These are phyloP conservation scores for Nothocercus julius DNA, from an alignment of 2,113 vertebrate genomes.

Conservation along the genomic window DNA sequence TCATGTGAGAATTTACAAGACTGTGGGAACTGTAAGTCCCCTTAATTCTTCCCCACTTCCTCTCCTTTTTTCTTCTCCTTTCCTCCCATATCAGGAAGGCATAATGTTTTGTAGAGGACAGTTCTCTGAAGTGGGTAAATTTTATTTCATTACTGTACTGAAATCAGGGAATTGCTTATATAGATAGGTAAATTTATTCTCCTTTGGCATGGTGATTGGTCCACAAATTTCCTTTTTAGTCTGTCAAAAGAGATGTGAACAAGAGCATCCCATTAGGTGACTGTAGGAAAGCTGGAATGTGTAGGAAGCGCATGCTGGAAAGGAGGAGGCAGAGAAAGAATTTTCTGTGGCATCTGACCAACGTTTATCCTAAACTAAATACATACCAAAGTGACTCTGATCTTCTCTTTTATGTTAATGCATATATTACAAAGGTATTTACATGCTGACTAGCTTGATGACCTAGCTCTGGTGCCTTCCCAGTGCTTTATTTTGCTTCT, in stretches of 20 bases:
- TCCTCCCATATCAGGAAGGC: neutral
- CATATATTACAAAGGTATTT: neutral
- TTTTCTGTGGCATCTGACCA: neutral
- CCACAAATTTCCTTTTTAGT: neutral
- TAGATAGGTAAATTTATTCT: neutral
- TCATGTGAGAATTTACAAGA: neutral
- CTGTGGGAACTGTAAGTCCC: neutral
- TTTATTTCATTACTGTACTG: neutral
- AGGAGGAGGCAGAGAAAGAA: neutral
- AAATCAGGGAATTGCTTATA: neutral
- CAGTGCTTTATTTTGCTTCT: neutral
- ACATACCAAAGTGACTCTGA: neutral
- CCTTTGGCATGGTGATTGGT: neutral
- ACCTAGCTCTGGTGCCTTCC: neutral
- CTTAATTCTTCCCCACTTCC: neutral
- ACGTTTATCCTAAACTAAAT: neutral
- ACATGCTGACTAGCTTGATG: neutral
- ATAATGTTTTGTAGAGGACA: neutral
- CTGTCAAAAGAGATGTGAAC: neutral
- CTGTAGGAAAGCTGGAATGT: neutral
- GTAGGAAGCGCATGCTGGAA: neutral
- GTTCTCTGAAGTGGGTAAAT: neutral
- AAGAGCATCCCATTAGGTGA: neutral
- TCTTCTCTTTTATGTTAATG: neutral
- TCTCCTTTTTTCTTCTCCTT: neutral